Conservation (phyloP, 2,888 invertebrate species). For the Xestoiulus laeticollis region DNA sequence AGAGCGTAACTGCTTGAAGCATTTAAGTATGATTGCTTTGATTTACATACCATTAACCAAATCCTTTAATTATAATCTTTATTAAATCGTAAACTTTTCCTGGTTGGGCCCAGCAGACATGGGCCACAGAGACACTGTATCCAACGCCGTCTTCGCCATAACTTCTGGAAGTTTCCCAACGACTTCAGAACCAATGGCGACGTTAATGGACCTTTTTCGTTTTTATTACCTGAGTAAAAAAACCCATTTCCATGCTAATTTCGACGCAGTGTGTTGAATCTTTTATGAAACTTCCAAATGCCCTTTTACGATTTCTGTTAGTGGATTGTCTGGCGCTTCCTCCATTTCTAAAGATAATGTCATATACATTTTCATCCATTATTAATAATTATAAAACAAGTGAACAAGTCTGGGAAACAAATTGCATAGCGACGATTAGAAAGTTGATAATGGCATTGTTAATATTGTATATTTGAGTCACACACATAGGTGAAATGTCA, state of each 20-base stretch:
- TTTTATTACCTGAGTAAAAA: constrained; percentile 8
- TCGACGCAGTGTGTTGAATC: background rate
- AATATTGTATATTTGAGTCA: too few species aligned
- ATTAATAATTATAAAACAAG: too few species aligned
- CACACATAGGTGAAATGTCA: too few species aligned
- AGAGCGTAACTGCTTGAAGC: background rate
- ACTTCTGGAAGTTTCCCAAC: background rate
- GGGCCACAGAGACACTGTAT: background rate
- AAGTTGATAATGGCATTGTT: too few species aligned
- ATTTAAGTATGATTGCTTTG: background rate
- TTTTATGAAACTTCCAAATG: background rate
- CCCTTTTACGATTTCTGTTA: background rate
- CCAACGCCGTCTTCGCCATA: background rate
- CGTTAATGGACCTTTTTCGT: background rate
- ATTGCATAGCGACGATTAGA: too few species aligned
- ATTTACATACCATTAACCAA: too few species aligned
- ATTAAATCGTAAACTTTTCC: background rate
- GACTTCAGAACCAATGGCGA: background rate
- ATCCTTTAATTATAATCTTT: background rate
- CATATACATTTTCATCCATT: too few species aligned
- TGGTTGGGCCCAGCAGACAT: too few species aligned
- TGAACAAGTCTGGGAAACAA: too few species aligned
- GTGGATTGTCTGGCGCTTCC: background rate
- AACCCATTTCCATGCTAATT: background rate
- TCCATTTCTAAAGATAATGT: too few species aligned